Evolutionary conservation across 1,140 invertebrate genomes (phyloP), one percentile per base, ranked within the genome.

Genomic region (Planococcus citri): DNA sequence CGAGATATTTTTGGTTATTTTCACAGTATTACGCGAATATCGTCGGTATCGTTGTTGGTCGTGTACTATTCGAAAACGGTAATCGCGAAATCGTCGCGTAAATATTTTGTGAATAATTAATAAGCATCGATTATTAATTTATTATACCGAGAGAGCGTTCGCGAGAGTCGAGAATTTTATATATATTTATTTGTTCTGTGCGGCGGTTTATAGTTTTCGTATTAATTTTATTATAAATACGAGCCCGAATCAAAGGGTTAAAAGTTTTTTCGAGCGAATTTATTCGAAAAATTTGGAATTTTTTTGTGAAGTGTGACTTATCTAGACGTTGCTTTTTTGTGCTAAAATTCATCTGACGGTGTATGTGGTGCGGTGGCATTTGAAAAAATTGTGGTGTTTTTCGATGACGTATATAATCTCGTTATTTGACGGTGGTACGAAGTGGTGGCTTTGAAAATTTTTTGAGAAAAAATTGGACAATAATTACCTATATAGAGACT

Each of bases 111-210:
- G 41, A 51, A 51, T 51, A 51, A 51, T 51, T 51, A 51, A 51
- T 51, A 51, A 51, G 41, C 41, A 51, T 51, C 41, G 41, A 51
- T 51, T 51, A 51, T 51, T 51, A 51, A 51, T 51, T 51, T 51
- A 33, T 33, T 12, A 12, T 33, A 51, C 41, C 41, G 41, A 6
- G 29, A 12, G 3, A 51, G 41, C 12, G 41, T 51, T 51, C 41
- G 41, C 41, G 41, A n/a, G n/a, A 33, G 29, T 33, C 12, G 41
- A 51, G 41, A 51, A 51, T 51, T 51, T 51, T 51, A 14, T n/a
- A n/a, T n/a, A n/a, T n/a, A n/a, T n/a, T 6, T 37, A 37, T 37
- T 37, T 37, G 33, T 51, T 51, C 17, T 51, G 41, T 51, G 41
- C 41, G 41, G n/a, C 17, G 41, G 41, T 51, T 37, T 6, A 14